phyloP scores from a whole-genome alignment of 23 tunicate species.

The Ascidia mentula region DNA sequence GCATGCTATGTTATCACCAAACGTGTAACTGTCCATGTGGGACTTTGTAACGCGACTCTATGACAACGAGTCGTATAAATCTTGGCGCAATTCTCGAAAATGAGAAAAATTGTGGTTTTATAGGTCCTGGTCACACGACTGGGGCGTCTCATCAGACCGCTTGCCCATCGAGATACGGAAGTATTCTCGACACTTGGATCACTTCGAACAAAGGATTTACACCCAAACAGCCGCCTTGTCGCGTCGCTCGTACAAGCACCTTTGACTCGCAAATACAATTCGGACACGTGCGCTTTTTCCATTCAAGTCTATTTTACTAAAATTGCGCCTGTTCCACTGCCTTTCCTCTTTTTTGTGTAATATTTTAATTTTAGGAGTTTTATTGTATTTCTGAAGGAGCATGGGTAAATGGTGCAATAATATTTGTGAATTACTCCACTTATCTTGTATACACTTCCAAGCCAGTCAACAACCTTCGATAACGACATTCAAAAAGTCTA shows the following conservation, averaged over 20 bases:
- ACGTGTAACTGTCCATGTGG: too few relatives aligned
- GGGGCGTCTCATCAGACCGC: not conserved
- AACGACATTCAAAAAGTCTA: too few relatives aligned
- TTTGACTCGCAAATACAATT: conserved; percentile 10
- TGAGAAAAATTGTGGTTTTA: not conserved
- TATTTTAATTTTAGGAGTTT: too few relatives aligned
- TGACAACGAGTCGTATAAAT: not conserved
- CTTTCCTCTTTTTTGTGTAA: too few relatives aligned
- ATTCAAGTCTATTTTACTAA: too few relatives aligned
- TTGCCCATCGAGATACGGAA: conserved; percentile 1
- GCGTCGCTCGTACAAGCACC: not conserved
- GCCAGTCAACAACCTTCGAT: too few relatives aligned
- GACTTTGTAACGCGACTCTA: not conserved
- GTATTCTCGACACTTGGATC: conserved; percentile 3
- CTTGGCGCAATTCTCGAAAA: not conserved
- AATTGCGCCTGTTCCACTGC: too few relatives aligned
- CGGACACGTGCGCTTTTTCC: not conserved
- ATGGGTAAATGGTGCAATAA: too few relatives aligned
- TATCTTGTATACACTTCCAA: too few relatives aligned
- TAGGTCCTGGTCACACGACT: not conserved
- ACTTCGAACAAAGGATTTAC: not conserved
- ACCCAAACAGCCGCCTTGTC: not conserved
- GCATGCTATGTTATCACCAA: not conserved
- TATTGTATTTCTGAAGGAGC: too few relatives aligned
- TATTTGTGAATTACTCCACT: too few relatives aligned